phyloP scores from a whole-genome alignment of 2,113 vertebrate species.

The Nansenia antarctica region DNA sequence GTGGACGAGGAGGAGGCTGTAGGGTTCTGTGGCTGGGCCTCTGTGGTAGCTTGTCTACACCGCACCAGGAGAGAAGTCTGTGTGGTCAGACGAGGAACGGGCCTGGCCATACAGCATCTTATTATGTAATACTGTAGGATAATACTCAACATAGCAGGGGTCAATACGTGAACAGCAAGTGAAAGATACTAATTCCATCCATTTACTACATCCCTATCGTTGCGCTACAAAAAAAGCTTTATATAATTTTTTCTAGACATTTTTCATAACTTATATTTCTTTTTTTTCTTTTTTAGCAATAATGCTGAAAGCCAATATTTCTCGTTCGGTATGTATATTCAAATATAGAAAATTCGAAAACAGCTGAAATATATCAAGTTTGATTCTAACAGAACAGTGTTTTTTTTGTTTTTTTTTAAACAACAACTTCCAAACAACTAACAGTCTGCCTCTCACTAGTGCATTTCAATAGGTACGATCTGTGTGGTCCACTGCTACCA shows the following conservation, averaged over 20 bases:
- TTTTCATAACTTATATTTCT: not conserved
- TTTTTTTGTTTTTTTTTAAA: too few species aligned
- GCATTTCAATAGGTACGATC: constrained; percentile 36
- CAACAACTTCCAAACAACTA: too few species aligned
- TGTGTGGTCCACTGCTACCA: constrained; percentile 42
- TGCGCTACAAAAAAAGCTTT: not conserved
- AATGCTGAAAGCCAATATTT: too few species aligned
- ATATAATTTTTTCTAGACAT: not conserved
- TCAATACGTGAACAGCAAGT: not conserved
- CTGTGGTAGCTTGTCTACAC: not conserved
- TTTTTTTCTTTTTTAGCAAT: not conserved
- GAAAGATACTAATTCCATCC: not conserved
- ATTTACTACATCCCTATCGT: not conserved
- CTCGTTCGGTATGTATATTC: too few species aligned
- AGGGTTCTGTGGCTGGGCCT: constrained; percentile 9
- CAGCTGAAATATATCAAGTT: too few species aligned
- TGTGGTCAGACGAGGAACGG: not conserved
- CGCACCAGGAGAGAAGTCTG: not conserved
- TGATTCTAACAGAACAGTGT: too few species aligned
- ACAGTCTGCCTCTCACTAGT: too few species aligned
- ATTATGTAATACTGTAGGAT: too few species aligned
- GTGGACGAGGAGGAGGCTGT: constrained; percentile 42
- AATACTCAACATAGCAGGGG: not conserved
- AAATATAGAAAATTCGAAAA: too few species aligned
- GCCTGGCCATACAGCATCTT: not conserved